phyloP scores from a whole-genome alignment of 2,888 invertebrate species.

The Tuberolachnus salignus region DNA sequence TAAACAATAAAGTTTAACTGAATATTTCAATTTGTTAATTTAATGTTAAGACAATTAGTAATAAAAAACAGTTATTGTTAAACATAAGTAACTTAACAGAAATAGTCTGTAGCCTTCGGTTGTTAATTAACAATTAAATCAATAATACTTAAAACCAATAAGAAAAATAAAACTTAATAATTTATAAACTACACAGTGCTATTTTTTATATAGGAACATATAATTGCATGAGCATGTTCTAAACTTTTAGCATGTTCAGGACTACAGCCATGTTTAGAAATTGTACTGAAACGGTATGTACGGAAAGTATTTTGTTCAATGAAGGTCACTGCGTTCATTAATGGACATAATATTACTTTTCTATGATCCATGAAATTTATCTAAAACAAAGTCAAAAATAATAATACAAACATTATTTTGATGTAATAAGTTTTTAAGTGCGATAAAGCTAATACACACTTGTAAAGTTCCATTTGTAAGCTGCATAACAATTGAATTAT shows the following conservation, averaged over 20 bases:
- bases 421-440: not conserved
- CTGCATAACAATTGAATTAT: constrained; percentile 96
- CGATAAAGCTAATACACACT: constrained; percentile 66
- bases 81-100: too few relatives aligned
- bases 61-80: too few relatives aligned
- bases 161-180: not conserved
- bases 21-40: too few relatives aligned
- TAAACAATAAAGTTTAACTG: too few relatives aligned
- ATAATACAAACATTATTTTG: not conserved
- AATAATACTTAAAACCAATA: not conserved
- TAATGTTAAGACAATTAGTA: too few relatives aligned
- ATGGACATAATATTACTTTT: constrained; percentile 96
- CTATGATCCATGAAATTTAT: constrained; percentile 98
- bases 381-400: constrained; percentile 66
- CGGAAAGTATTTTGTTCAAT: constrained; percentile 93
- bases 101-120: too few relatives aligned
- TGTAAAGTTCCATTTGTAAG: constrained; percentile 96
- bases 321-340: constrained; percentile 96
- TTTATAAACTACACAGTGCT: constrained; percentile 2
- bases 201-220: constrained; percentile 59
- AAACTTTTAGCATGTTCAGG: constrained; percentile 80
- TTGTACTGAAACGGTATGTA: constrained; percentile 85
- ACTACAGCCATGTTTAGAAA: constrained; percentile 84
- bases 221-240: constrained; percentile 83
- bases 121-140: too few relatives aligned